A percentile compares a stretch with the other conserved stretches of the same genome.
Evolutionary conservation across 2,797 vertebrate genomes (phyloP).

Genomic region (Tolypeutes matacus): DNA sequence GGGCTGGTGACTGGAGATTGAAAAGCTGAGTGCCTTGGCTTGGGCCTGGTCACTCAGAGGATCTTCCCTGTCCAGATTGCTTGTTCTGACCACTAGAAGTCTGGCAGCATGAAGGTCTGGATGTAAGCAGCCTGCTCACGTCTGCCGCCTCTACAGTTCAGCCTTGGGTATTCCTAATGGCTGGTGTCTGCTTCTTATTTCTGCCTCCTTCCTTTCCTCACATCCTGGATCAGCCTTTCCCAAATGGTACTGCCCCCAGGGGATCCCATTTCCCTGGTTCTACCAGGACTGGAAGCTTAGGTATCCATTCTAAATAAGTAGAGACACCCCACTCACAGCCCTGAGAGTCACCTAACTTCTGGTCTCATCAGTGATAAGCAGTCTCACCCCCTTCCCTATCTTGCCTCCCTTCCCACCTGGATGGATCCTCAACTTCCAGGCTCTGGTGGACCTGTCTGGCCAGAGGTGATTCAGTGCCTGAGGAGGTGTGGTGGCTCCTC

Average conservation of each 20-base stretch:
- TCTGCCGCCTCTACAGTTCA: not conserved
- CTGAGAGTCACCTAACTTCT: not conserved
- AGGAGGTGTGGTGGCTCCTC: not conserved
- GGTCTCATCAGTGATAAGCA: not conserved
- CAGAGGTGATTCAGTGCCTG: conserved; percentile 15
- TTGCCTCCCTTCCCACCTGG: not conserved
- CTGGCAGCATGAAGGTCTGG: not conserved
- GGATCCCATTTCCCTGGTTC: not conserved
- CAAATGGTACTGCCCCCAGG: not conserved
- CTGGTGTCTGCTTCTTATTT: not conserved
- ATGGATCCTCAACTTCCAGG: not conserved
- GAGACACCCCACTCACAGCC: not conserved
- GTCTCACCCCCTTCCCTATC: not conserved
- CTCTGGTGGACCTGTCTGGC: not conserved
- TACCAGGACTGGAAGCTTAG: conserved; percentile 46
- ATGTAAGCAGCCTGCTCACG: not conserved
- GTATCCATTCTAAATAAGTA: not conserved
- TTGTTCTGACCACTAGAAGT: not conserved
- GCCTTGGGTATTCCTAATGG: conserved; percentile 10
- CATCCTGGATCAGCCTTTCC: not conserved
- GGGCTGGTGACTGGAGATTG: conserved; percentile 6
- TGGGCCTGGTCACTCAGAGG: not conserved
- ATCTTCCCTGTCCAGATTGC: not conserved
- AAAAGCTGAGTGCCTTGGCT: not conserved
- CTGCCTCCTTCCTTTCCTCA: not conserved